phyloP scores from a whole-genome alignment of 2,797 vertebrate species.

The Centroberyx gerrardi region DNA sequence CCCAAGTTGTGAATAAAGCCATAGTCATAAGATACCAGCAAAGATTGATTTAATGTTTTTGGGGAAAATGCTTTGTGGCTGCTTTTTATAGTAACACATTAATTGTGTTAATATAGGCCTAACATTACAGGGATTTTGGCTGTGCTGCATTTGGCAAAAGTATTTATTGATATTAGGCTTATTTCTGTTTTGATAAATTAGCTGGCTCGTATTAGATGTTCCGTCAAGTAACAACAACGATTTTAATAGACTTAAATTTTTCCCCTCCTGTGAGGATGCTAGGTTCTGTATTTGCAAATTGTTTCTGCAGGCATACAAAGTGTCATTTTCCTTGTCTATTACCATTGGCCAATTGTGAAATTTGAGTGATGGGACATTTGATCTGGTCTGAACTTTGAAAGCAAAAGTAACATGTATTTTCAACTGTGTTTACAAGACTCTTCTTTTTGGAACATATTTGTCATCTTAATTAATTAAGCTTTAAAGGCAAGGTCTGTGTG shows the following conservation, averaged over 20 bases:
- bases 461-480: conserved; percentile 50
- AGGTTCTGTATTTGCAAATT: neutral
- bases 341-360: neutral
- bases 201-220: no score
- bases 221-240: no score
- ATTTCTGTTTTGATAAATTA: no score
- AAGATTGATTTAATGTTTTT: neutral
- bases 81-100: neutral
- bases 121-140: neutral
- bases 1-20: neutral
- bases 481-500: conserved; percentile 42
- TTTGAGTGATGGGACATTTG: neutral
- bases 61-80: neutral
- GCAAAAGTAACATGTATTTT: conserved; percentile 37
- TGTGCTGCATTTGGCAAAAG: neutral
- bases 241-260: no score
- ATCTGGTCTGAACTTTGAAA: conserved; percentile 17
- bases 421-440: conserved; percentile 33
- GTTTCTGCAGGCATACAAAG: neutral
- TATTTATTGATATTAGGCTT: neutral
- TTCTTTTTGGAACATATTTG: conserved; percentile 39
- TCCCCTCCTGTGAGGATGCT: no score
- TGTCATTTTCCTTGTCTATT: neutral
- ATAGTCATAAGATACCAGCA: neutral
- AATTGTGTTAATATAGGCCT: neutral